Base-by-base conservation (phyloP, 2,888 invertebrate species). In the Meghimatium bilineatum region DNA sequence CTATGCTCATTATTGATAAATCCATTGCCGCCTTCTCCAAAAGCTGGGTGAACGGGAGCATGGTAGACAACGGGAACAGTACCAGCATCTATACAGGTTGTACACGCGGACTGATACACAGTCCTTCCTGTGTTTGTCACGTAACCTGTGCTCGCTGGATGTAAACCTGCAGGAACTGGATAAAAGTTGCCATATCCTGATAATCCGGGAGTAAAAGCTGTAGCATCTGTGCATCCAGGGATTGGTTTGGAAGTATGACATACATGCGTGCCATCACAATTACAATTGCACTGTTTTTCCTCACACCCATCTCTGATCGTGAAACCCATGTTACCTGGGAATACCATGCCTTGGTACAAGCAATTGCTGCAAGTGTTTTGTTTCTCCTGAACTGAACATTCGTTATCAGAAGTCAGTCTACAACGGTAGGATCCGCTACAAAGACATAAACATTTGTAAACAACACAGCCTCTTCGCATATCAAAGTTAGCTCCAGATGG, bases 231-330 rank as follows among this genome's bases (percentile, higher is more conserved):
- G 56, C 86, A 86, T 23, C 85, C 83, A 14, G 83, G 74, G 67
- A 85, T 60, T 26, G 80, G 81, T 12, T 72, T 83, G 36, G 29
- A 38, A 10, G 66, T 80, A 12, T 89, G 89, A 79, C 91, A 91
- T 23, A 84, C 82, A 23, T 86, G 87, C 0, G 85, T 75, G 0
- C 91, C 91, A 80, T 90, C 86, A 83, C 91, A 91, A 23, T 86
- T 75, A 81, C 90, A 91, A 3, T 84, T 85, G 80, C 91, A 91
- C 14, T 83, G 84, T 66, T 89, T 89, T 63, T 88, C 86, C n/a
- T 87, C 84, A 82, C 91, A 91, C 5, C 89, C 88, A 26, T 89
- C 89, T 56, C 86, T 77, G 72, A 90, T 86, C 0, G 85, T 86
- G 85, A 91, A 91, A 20, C 84, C 85, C 56, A 86, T 85, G 67